A percentile compares a stretch with the other conserved stretches of the same genome.
These are phyloP conservation scores for Acanthiza pusilla DNA, from an alignment of 2,797 vertebrate genomes.

Conservation along the genomic window DNA sequence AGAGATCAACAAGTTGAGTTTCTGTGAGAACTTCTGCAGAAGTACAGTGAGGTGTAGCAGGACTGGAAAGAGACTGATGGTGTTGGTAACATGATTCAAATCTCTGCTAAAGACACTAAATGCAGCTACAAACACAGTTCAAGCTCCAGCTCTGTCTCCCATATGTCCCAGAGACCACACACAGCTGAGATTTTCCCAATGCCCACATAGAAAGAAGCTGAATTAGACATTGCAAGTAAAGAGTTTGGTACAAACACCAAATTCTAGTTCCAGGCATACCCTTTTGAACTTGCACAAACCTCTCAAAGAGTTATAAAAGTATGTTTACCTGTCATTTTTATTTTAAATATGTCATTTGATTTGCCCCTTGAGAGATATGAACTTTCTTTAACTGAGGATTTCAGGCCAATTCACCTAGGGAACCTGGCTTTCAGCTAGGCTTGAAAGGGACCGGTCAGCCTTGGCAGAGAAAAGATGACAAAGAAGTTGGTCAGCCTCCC, in stretches of 20 bases:
- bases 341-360: not conserved
- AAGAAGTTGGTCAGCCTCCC: not conserved
- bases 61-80: not conserved
- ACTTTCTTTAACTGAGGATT: not conserved
- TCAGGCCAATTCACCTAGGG: not conserved
- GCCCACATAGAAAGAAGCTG: not conserved
- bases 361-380: not conserved
- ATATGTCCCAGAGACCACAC: not conserved
- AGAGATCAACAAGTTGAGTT: not conserved
- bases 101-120: not conserved
- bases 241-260: not conserved
- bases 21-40: not conserved
- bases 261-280: not conserved
- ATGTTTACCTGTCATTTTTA: not conserved
- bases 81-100: not conserved
- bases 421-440: not conserved
- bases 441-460: not conserved
- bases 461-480: not conserved
- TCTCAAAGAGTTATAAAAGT: not conserved
- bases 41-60: not conserved
- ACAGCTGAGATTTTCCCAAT: not conserved
- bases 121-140: not conserved
- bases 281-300: not conserved
- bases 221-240: not conserved
- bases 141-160: not conserved